Conservation (phyloP, 1,140 invertebrate species). For the Bacillus rossius region DNA sequence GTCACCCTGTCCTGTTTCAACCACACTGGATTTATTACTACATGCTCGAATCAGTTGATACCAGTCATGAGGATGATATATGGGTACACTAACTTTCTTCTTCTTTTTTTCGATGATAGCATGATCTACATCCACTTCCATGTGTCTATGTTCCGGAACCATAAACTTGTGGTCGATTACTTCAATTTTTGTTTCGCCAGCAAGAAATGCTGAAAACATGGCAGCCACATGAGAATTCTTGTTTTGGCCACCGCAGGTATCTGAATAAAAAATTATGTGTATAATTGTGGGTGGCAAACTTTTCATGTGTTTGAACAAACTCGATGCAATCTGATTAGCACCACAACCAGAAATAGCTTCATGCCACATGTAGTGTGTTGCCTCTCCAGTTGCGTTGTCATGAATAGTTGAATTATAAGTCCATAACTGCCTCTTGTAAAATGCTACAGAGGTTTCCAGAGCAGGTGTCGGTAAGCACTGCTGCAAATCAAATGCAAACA, state of each 20-base stretch:
- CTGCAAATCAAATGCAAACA: conserved; percentile 17
- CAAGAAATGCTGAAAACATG: neutral
- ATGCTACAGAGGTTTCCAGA: conserved; percentile 28
- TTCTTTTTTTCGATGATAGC: conserved; percentile 23
- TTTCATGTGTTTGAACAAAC: conserved; percentile 25
- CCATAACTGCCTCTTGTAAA: conserved; percentile 37
- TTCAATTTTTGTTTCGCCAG: neutral
- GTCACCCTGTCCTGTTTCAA: neutral
- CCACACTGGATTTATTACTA: neutral
- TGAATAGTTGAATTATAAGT: conserved; percentile 39
- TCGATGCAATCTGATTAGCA: conserved; percentile 32
- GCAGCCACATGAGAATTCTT: conserved; percentile 3
- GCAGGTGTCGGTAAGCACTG: conserved; percentile 29
- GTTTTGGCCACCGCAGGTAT: conserved; percentile 2
- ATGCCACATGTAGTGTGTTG: conserved; percentile 35
- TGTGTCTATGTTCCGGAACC: conserved; percentile 20
- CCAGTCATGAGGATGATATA: conserved; percentile 1
- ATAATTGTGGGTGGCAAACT: conserved; percentile 18
- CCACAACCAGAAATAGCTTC: conserved; percentile 31
- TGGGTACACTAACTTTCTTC: conserved; percentile 7
- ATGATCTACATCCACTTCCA: conserved; percentile 24
- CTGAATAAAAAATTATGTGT: conserved; percentile 30
- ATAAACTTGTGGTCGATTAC: conserved; percentile 19
- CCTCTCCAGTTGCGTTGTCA: conserved; percentile 22
- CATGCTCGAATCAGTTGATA: conserved; percentile 3